phyloP scores from a whole-genome alignment of 2,888 invertebrate genomes.

The Ceratothoa steindachneri region DNA sequence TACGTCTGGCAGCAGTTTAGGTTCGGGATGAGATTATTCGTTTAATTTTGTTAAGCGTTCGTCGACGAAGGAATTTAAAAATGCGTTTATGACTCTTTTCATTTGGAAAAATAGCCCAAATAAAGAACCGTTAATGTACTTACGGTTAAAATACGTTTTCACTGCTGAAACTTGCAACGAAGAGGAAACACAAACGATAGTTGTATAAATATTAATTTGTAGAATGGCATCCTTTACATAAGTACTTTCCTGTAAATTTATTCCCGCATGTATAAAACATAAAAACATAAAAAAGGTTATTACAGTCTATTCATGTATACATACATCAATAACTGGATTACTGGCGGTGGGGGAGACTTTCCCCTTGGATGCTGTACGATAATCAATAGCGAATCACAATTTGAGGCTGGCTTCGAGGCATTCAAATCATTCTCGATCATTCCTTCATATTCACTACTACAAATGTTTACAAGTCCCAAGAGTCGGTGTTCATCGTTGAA shows the following conservation, averaged over 20 bases:
- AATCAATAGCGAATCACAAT: no score
- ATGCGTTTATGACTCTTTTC: slow-evolving; percentile 6
- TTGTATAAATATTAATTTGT: not conserved
- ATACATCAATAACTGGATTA: not conserved
- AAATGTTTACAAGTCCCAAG: slow-evolving; percentile 8
- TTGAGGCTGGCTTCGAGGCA: no score
- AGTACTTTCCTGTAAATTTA: not conserved
- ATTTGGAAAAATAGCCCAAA: slow-evolving; percentile 2
- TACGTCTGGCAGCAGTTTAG: not conserved
- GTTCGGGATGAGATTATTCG: slow-evolving; percentile 4
- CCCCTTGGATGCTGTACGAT: no score
- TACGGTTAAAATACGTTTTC: not conserved
- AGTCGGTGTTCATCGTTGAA: not conserved
- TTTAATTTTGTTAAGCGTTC: slow-evolving; percentile 15
- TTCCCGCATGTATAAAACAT: not conserved
- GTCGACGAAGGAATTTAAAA: slow-evolving; percentile 8
- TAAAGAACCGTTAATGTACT: not conserved
- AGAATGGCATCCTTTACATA: not conserved
- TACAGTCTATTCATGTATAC: not conserved
- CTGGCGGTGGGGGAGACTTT: no score
- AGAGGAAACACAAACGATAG: not conserved
- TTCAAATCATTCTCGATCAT: slow-evolving; percentile 9
- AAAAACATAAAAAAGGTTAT: not conserved
- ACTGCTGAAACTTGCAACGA: not conserved
- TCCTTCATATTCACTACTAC: slow-evolving; percentile 1